A percentile compares a stretch with the other conserved stretches of the same genome.
Evolutionary conservation across 2,797 vertebrate genomes (phyloP).

Genomic region (Hozukius guyotensis): DNA sequence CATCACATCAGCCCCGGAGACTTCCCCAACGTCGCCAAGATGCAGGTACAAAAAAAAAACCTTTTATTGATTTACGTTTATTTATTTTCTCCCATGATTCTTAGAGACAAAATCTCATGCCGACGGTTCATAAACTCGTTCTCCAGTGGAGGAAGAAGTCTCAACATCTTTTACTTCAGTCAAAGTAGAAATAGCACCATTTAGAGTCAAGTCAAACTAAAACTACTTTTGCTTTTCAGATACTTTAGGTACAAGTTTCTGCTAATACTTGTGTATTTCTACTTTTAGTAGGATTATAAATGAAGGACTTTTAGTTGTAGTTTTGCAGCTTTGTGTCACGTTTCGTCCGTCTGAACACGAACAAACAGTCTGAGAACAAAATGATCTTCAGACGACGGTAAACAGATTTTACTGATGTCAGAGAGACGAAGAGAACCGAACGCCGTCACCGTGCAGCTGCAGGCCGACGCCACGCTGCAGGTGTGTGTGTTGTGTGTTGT

Average conservation of each 20-base stretch:
- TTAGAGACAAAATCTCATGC: too few species aligned
- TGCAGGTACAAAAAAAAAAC: slow-evolving; percentile 86
- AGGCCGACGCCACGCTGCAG: slow-evolving; percentile 1
- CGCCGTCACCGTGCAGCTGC: slow-evolving; percentile 39
- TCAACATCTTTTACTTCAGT: too few species aligned
- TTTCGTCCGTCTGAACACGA: too few species aligned
- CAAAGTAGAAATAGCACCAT: too few species aligned
- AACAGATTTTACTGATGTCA: neutral
- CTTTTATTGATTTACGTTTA: too few species aligned
- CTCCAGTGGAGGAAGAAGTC: too few species aligned
- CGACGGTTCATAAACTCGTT: too few species aligned
- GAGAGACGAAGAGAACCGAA: neutral
- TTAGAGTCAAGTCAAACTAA: too few species aligned
- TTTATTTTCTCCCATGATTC: too few species aligned
- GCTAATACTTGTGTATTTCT: neutral
- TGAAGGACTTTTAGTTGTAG: neutral
- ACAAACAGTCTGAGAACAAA: neutral
- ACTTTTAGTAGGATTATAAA: neutral
- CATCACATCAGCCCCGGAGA: slow-evolving; percentile 96
- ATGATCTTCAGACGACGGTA: neutral
- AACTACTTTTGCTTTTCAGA: too few species aligned
- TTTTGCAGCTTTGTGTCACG: neutral
- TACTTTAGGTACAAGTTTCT: neutral
- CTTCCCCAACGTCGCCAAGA: slow-evolving; percentile 94
- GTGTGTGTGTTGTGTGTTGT: slow-evolving; percentile 26